phyloP scores from a whole-genome alignment of 92 coral and sea anemone genomes.

The Paramuricea clavata region DNA sequence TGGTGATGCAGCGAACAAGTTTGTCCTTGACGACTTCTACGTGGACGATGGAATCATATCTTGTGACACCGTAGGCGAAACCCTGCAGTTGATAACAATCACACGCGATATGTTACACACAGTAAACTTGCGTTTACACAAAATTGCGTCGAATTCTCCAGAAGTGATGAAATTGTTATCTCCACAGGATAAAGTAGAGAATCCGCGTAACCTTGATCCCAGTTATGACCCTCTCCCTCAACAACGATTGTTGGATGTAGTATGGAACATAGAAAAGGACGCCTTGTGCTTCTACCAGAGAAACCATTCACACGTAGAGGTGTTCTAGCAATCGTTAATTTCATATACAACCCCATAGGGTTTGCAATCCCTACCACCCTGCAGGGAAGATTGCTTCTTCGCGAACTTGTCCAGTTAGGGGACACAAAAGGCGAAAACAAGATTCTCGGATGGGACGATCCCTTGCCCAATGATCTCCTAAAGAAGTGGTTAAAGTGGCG shows the following conservation, averaged over 20 bases:
- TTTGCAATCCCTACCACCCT: constrained; percentile 48
- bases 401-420: constrained; percentile 33
- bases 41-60: constrained; percentile 59
- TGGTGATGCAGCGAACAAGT: constrained; percentile 9
- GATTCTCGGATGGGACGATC: constrained; percentile 62
- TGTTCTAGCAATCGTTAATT: constrained; percentile 59
- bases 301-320: constrained; percentile 62
- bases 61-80: constrained; percentile 31
- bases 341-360: constrained; percentile 60
- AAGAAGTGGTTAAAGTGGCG: constrained; percentile 53
- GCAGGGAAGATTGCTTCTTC: constrained; percentile 54
- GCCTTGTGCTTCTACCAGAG: constrained; percentile 43
- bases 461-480: constrained; percentile 42
- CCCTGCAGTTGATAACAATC: too few relatives aligned
- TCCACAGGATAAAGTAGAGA: background rate
- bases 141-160: background rate
- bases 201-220: constrained; percentile 50
- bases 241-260: constrained; percentile 43
- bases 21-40: constrained; percentile 19
- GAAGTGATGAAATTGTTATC: constrained; percentile 21
- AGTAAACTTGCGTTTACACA: constrained; percentile 44
- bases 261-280: constrained; percentile 47
- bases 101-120: constrained; percentile 53
- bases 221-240: constrained; percentile 45
- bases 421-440: constrained; percentile 10